Conservation (phyloP, 2,797 vertebrate species). For the Chanos chanos region DNA sequence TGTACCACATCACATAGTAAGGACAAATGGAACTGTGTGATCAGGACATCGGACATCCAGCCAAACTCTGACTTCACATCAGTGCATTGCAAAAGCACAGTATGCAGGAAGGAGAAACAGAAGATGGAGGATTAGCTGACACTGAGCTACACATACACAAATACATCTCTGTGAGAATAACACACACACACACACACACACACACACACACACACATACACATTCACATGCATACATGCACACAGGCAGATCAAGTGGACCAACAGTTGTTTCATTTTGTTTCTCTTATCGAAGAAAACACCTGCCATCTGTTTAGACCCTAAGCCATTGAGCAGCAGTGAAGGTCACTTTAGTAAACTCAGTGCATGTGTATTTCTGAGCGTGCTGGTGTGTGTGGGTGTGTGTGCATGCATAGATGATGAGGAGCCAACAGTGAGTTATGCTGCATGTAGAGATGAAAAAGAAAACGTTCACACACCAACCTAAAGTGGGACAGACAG, state of each 20-base stretch:
- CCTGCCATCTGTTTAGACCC: conserved; percentile 27
- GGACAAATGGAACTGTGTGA: no score
- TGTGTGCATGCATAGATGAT: background rate
- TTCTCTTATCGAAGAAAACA: conserved; percentile 46
- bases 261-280: conserved; percentile 11
- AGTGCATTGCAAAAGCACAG: background rate
- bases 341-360: conserved; percentile 8
- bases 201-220: background rate
- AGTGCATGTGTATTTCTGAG: conserved; percentile 3
- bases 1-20: no score
- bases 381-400: conserved; percentile 8
- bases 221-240: conserved; percentile 21
- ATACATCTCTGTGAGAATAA: conserved; percentile 16
- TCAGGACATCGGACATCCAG: background rate
- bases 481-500: conserved; percentile 19
- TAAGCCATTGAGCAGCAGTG: conserved; percentile 11
- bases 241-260: no score
- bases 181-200: background rate
- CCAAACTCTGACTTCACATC: background rate
- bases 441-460: background rate
- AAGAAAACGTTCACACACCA: no score
- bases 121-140: background rate
- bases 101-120: background rate
- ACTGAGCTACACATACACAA: background rate
- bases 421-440: conserved; percentile 28